These are phyloP conservation scores for Rhinatrema bivittatum DNA, from an alignment of 2,797 vertebrate genomes.

Conservation along the genomic window DNA sequence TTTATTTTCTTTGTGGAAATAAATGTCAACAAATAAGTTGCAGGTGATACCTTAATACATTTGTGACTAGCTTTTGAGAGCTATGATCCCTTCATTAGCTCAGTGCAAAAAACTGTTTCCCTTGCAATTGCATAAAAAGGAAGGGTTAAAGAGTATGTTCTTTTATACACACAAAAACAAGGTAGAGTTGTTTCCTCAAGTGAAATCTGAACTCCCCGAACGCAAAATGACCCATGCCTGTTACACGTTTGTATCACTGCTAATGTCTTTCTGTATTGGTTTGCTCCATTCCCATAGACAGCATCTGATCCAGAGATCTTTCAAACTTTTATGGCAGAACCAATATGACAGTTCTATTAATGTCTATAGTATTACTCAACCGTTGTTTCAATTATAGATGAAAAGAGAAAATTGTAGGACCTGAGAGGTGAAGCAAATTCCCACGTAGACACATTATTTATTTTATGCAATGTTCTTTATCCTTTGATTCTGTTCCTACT, in stretches of 20 bases:
- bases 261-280: background rate
- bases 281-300: background rate
- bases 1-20: no score
- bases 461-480: constrained; percentile 19
- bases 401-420: constrained; percentile 10
- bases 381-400: constrained; percentile 3
- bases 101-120: background rate
- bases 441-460: constrained; percentile 15
- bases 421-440: constrained; percentile 18
- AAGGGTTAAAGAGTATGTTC: constrained; percentile 7
- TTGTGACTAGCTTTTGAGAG: no score
- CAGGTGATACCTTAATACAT: no score
- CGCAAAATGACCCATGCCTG: background rate
- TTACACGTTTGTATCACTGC: background rate
- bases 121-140: background rate
- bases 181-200: constrained; percentile 17
- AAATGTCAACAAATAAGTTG: no score
- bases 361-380: background rate
- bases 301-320: background rate
- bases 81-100: background rate
- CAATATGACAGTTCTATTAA: no score
- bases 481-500: constrained; percentile 10
- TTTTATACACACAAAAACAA: constrained; percentile 16
- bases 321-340: constrained; percentile 3
- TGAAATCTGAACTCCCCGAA: constrained; percentile 1